Conservation (phyloP, 1,140 invertebrate species). For the Sycophaga agraensis region DNA sequence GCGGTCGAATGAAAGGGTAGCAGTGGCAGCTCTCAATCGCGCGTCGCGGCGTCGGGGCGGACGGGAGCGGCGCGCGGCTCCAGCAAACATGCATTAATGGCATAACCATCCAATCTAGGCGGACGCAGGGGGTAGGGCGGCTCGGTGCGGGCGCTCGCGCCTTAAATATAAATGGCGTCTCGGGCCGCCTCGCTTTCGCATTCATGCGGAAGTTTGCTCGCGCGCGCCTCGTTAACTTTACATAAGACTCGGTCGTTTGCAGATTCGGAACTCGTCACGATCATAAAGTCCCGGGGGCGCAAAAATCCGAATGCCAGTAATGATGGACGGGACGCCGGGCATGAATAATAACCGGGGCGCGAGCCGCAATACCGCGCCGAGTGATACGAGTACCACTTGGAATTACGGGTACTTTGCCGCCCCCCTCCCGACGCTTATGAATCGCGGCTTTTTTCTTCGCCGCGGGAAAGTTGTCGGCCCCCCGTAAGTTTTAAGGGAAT, state of each 20-base stretch:
- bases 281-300: not conserved
- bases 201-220: slow-evolving; percentile 50
- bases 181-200: slow-evolving; percentile 39
- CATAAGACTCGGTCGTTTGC: slow-evolving; percentile 42
- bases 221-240: slow-evolving; percentile 52
- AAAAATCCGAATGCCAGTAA: not conserved
- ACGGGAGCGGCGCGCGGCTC: too few species aligned
- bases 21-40: too few species aligned
- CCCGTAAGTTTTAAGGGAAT: slow-evolving; percentile 46
- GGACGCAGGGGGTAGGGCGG: too few species aligned
- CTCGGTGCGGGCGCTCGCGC: too few species aligned
- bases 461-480: too few species aligned
- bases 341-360: not conserved
- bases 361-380: too few species aligned
- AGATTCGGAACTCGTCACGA: slow-evolving; percentile 35
- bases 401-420: too few species aligned
- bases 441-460: too few species aligned
- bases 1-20: too few species aligned
- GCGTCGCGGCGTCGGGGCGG: too few species aligned
- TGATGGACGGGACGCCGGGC: slow-evolving; percentile 6
- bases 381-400: too few species aligned
- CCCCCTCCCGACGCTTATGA: too few species aligned
- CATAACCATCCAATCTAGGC: slow-evolving; percentile 52
- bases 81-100: slow-evolving; percentile 42
- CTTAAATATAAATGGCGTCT: slow-evolving; percentile 54